Evolutionary conservation across 2,888 invertebrate species (phyloP).

Genomic region (Acheta domesticus): DNA sequence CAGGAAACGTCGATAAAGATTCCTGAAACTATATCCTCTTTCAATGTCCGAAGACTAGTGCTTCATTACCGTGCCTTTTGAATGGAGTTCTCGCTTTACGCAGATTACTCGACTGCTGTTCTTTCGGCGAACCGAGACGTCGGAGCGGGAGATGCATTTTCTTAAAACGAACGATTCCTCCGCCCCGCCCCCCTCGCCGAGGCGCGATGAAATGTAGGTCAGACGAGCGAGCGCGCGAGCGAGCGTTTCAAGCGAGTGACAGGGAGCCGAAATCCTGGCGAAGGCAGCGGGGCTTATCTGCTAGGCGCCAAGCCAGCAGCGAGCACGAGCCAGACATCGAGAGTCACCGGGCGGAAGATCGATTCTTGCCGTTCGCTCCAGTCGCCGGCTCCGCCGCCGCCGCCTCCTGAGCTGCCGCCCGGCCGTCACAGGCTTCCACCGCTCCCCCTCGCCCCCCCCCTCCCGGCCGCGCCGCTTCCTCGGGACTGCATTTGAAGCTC

Average conservation of each 20-base stretch:
- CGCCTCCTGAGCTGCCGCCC: background rate
- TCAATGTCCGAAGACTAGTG: background rate
- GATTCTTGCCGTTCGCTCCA: background rate
- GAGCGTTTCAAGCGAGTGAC: background rate
- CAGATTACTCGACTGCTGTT: background rate
- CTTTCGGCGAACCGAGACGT: background rate
- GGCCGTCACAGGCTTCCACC: no score
- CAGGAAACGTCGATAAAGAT: background rate
- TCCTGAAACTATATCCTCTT: background rate
- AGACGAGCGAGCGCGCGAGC: background rate
- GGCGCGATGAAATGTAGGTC: background rate
- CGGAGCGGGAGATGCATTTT: background rate
- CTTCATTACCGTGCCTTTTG: background rate
- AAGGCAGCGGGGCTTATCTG: background rate
- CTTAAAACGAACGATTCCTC: background rate
- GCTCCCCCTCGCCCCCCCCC: background rate
- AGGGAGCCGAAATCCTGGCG: background rate
- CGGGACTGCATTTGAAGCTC: background rate
- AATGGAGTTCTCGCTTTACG: background rate
- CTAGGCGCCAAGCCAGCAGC: background rate
- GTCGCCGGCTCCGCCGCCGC: background rate
- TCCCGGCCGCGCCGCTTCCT: background rate
- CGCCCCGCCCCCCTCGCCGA: background rate
- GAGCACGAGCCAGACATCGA: background rate
- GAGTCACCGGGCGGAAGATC: slow-evolving; percentile 8